Evolutionary conservation across 2,888 invertebrate species (phyloP).

Genomic region (Melanophora roralis): DNA sequence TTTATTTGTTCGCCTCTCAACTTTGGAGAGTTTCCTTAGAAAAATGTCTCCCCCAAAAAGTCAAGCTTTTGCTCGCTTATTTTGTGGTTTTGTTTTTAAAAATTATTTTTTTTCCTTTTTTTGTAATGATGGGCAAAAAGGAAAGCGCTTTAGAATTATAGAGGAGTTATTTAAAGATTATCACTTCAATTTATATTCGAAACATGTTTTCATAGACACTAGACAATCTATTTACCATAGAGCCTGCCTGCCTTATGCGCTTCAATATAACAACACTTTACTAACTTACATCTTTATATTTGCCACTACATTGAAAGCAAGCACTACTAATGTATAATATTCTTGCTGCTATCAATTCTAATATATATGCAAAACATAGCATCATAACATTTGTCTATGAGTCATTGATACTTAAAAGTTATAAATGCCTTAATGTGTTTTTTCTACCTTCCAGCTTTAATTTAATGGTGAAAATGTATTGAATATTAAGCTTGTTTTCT

Average conservation of each 20-base stretch:
- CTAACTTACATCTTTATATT: neutral
- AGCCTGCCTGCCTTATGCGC: slow-evolving; percentile 13
- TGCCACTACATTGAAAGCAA: neutral
- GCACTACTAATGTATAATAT: neutral
- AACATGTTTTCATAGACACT: slow-evolving; percentile 48
- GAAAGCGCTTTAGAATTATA: slow-evolving; percentile 10
- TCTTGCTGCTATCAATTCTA: neutral
- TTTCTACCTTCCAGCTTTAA: neutral
- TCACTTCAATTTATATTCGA: slow-evolving; percentile 50
- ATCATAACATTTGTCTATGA: slow-evolving; percentile 24
- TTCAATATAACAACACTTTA: neutral
- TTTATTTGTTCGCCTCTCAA: neutral
- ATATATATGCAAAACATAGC: slow-evolving; percentile 7
- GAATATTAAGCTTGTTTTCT: slow-evolving; percentile 24
- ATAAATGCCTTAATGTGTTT: neutral
- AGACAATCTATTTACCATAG: slow-evolving; percentile 37
- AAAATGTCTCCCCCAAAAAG: neutral
- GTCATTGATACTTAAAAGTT: slow-evolving; percentile 21
- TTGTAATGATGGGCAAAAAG: neutral
- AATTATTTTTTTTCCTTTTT: neutral
- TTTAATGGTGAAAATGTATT: slow-evolving; percentile 16
- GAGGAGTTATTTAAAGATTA: slow-evolving; percentile 47
- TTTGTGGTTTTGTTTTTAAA: slow-evolving; percentile 21
- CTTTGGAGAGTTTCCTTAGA: neutral
- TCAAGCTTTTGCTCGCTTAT: slow-evolving; percentile 8